These are phyloP conservation scores for Grus americana DNA, from an alignment of 2,113 vertebrate species.

Conservation along the genomic window DNA sequence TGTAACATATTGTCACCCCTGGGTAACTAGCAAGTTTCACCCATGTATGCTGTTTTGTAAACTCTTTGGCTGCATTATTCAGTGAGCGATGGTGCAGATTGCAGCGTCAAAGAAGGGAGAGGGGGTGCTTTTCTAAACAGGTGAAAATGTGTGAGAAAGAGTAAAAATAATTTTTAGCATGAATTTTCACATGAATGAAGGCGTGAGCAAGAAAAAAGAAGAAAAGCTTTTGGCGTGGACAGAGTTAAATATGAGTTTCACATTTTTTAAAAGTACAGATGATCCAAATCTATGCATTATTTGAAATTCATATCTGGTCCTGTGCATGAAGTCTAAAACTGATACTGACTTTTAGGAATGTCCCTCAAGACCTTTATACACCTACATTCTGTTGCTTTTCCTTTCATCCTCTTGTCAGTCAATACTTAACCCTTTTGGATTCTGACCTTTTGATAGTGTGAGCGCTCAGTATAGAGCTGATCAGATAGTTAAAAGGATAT, in stretches of 20 bases:
- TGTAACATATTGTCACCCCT: not conserved
- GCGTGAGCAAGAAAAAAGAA: not conserved
- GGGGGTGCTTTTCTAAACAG: not conserved
- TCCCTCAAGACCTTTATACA: slow-evolving; percentile 55
- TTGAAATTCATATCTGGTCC: slow-evolving; percentile 42
- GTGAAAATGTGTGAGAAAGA: not conserved
- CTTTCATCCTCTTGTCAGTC: slow-evolving; percentile 64
- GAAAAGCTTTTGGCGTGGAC: not conserved
- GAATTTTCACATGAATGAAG: not conserved
- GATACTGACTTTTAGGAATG: slow-evolving; percentile 51
- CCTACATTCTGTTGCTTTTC: slow-evolving; percentile 33
- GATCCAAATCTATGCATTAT: not conserved
- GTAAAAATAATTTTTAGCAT: not conserved
- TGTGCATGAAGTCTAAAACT: slow-evolving; percentile 37
- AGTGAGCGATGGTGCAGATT: not conserved
- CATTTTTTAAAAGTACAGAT: not conserved
- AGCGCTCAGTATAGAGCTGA: not conserved
- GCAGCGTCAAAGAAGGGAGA: not conserved
- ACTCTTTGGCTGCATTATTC: not conserved
- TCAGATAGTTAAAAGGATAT: slow-evolving; percentile 36
- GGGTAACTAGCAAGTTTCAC: not conserved
- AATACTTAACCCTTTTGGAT: slow-evolving; percentile 62
- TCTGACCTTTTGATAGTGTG: slow-evolving; percentile 24
- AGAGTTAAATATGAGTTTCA: slow-evolving; percentile 26
- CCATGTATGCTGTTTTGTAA: not conserved